Conservation (phyloP, 2,113 vertebrate species). For the Halcyon malimbica region DNA sequence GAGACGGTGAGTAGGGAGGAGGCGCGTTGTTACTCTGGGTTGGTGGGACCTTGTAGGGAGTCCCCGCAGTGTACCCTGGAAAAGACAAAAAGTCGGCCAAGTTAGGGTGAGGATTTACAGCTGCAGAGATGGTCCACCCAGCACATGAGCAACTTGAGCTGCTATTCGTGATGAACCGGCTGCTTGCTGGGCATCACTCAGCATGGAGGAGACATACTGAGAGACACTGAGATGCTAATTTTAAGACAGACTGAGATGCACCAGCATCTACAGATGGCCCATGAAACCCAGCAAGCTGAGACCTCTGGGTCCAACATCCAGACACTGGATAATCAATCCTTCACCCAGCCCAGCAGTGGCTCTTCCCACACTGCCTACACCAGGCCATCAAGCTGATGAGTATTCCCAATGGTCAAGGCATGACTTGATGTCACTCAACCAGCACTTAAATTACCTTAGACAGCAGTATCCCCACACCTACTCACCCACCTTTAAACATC, state of each 20-base stretch:
- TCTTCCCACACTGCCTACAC: background rate
- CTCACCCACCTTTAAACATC: background rate
- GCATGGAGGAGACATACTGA: rapidly evolving
- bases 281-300: background rate
- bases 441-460: background rate
- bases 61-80: constrained; percentile 93
- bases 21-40: constrained; percentile 95
- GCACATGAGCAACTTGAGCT: rapidly evolving
- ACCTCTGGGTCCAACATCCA: background rate
- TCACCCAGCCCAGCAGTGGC: background rate
- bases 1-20: constrained; percentile 95
- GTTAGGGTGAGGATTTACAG: background rate
- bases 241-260: background rate
- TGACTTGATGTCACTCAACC: background rate
- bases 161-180: rapidly evolving
- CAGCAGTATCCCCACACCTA: background rate
- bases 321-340: background rate
- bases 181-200: background rate
- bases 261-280: background rate
- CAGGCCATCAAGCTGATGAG: rapidly evolving
- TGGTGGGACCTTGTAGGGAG: constrained; percentile 97
- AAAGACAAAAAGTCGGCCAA: background rate
- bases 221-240: too few species aligned
- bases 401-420: background rate
- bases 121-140: rapidly evolving